phyloP scores from a whole-genome alignment of 2,888 invertebrate species.

The Diogma glabrata region DNA sequence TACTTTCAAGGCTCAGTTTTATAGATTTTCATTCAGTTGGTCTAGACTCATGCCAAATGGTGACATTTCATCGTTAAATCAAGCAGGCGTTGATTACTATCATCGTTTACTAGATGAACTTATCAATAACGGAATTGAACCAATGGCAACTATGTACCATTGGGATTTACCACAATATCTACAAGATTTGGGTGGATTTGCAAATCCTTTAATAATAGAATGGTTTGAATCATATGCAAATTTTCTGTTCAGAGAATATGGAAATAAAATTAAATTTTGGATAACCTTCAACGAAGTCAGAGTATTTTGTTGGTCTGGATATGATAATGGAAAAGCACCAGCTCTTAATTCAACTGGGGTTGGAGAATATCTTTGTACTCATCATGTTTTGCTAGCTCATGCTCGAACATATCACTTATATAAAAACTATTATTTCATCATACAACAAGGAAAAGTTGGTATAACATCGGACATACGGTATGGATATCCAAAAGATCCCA shows the following conservation, averaged over 20 bases:
- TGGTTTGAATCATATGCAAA: constrained; percentile 42
- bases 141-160: constrained; percentile 46
- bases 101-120: constrained; percentile 50
- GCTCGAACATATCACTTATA: constrained; percentile 38
- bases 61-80: constrained; percentile 41
- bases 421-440: constrained; percentile 21
- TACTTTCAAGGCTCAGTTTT: constrained; percentile 33
- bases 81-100: constrained; percentile 51
- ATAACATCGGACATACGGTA: constrained; percentile 25
- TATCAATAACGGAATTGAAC: constrained; percentile 45
- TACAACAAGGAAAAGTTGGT: constrained; percentile 26
- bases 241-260: constrained; percentile 36
- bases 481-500: constrained; percentile 22
- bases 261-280: constrained; percentile 41
- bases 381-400: constrained; percentile 43
- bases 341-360: constrained; percentile 35
- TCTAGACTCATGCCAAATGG: constrained; percentile 49
- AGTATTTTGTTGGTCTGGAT: constrained; percentile 36
- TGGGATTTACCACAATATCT: constrained; percentile 44
- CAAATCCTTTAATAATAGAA: constrained; percentile 34
- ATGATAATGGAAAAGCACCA: constrained; percentile 33
- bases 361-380: constrained; percentile 41
- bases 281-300: constrained; percentile 48
- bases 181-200: constrained; percentile 43
- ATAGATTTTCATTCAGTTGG: constrained; percentile 53